Percentiles rank a stretch among this genome's conserved stretches.
These are phyloP conservation scores for Drosophila mettleri DNA, from an alignment of 2,888 invertebrate species.

Conservation along the genomic window DNA sequence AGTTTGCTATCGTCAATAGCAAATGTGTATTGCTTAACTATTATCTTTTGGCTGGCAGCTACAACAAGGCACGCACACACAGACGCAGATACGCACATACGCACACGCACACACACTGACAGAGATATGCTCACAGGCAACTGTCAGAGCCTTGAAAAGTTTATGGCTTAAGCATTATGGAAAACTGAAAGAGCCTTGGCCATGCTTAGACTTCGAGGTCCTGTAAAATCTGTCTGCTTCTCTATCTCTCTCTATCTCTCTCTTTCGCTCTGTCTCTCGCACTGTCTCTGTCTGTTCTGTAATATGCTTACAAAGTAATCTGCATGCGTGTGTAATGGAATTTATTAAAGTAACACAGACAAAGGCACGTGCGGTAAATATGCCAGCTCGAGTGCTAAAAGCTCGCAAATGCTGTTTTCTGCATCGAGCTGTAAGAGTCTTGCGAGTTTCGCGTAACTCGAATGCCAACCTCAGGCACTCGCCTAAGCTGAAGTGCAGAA, in stretches of 20 bases:
- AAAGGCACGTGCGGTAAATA: conserved; percentile 3
- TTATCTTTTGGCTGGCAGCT: neutral
- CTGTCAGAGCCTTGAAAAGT: conserved; percentile 7
- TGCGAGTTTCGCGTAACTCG: neutral
- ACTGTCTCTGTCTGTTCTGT: neutral
- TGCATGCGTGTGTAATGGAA: conserved; percentile 52
- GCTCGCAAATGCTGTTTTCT: conserved; percentile 24
- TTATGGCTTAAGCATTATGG: conserved; percentile 11
- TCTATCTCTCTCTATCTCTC: neutral
- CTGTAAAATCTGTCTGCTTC: neutral
- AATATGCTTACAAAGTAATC: conserved; percentile 38
- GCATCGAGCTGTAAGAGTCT: conserved; percentile 1
- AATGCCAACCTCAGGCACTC: neutral
- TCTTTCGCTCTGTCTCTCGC: neutral
- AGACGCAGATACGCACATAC: neutral
- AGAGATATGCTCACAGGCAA: neutral
- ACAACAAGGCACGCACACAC: neutral
- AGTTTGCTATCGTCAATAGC: neutral
- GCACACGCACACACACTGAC: neutral
- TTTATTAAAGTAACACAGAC: conserved; percentile 60
- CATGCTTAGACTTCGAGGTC: conserved; percentile 1
- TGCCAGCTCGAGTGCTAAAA: neutral
- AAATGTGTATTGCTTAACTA: neutral
- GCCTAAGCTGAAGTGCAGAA: neutral
- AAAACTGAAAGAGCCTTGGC: conserved; percentile 9